Base-by-base conservation (phyloP, 1,140 invertebrate genomes). In the Ips nitidus region DNA sequence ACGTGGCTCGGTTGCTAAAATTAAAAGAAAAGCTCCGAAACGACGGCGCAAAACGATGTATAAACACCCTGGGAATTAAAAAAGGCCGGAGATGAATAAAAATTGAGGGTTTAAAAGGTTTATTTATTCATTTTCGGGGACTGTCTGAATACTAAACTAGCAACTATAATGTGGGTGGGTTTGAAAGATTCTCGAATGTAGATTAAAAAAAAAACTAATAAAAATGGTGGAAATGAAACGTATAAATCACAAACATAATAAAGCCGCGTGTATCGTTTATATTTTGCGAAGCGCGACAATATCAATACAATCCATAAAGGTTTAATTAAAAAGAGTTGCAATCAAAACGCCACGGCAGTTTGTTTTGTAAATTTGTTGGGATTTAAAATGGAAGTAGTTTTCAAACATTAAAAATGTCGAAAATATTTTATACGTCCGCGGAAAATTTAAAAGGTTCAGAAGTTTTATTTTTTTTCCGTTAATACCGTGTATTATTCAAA, bases 1-100 rank as follows among this genome's bases (percentile, higher is more conserved):
- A 80, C 78, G 77, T 77, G 78, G 75, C 60, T 71, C 71, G 78
- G 63, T 72, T 78, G 70, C 71, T 61, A 62, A 70, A 77, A 75
- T 76, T 71, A 71, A 75, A 75, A 71, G 73, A 73, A 75, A 69
- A 63, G 50, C 52, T 59, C 42, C 67, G 70, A 59, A 72, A 66
- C 58, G 45, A 57, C 41, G 64, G 63, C 52, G 57, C 66, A 71
- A 73, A 73, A 73, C 66, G 73, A 62, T 38, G 57, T 47, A 67
- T 73, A 75, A 73, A 75, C 65, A 76, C 66, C 74, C 68, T 41
- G 66, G 70, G 75, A 74, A 74, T 74, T 74, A 68, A 68, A 67
- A 68, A 59, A 47, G 63, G 52, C 43, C 42, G 43, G 40, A 57
- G 52, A 56, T 66, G 63, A 66, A 66, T 66, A 66, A 66, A 66